These are phyloP conservation scores for Parauchenoglanis ngamensis DNA, from an alignment of 2,797 vertebrate genomes.

Conservation along the genomic window DNA sequence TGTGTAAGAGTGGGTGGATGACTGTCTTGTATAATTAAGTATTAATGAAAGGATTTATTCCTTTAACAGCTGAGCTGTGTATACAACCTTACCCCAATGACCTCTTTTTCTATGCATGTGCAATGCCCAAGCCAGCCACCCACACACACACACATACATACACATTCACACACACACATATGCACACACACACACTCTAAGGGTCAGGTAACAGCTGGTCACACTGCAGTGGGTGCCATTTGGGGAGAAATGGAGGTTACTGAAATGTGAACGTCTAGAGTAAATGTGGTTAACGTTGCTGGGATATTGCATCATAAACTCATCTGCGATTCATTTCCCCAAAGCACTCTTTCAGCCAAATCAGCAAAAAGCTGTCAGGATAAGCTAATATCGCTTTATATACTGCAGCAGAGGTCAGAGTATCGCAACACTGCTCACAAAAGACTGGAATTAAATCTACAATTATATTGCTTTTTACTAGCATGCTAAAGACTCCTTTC, in stretches of 20 bases:
- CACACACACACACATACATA: not conserved
- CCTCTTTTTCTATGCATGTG: not conserved
- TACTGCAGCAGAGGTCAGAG: not conserved
- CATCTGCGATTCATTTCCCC: constrained; percentile 7
- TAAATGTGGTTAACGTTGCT: constrained; percentile 14
- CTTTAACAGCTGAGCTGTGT: not conserved
- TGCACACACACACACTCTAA: not conserved
- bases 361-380: constrained; percentile 1
- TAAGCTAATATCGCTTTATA: constrained; percentile 2
- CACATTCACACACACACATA: not conserved
- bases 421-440: not conserved
- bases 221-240: not conserved
- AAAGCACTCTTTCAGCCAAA: constrained; percentile 1
- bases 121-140: not conserved
- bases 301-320: constrained; percentile 19
- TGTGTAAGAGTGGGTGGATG: not conserved
- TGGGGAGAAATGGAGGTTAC: constrained; percentile 11
- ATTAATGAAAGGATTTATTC: not conserved
- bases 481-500: not conserved
- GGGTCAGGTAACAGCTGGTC: constrained; percentile 6
- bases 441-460: not conserved
- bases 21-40: not conserved
- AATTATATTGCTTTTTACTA: not conserved
- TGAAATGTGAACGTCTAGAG: constrained; percentile 10
- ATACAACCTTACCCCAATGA: not conserved